Evolutionary conservation across 1,140 invertebrate species (phyloP), one percentile per base, ranked within the genome.

Genomic region (Magallana angulata): DNA sequence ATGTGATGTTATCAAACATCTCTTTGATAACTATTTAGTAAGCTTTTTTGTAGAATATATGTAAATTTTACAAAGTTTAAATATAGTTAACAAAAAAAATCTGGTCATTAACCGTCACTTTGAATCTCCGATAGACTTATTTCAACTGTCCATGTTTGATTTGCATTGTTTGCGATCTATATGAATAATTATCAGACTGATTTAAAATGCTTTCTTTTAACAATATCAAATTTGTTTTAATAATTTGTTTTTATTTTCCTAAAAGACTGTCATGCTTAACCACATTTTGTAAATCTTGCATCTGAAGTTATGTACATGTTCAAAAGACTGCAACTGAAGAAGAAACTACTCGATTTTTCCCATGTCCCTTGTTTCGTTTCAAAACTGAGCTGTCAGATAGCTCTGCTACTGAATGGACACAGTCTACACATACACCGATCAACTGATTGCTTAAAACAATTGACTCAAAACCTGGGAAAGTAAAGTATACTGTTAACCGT

Each of bases 351-450:
- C 18, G 18, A 24, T 24, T 24, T 24, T 24, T 24, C 18, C 18
- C 18, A 24, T 87, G 86, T 87, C 86, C 86, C 56, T 60, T 83
- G 18, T 87, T 82, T 57, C 64, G 82, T 71, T n/a, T 18, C 1
- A 11, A 11, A 16, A 62, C 71, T 3, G 12, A 8, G 12, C 9
- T 18, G 8, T 24, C 36, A n/a, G 48, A 84, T 24, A 48, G 16
- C 30, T 36, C 81, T 5, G 11, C 24, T 1, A 30, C 84, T 1
- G 48, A 58, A 18, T 84, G 71, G 71, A 58, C 71, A 9, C 9
- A 36, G 30, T 48, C 36, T 3, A n/a, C 18, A 24, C 18, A 24
- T 24, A 24, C 18, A 30, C 18, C n/a, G 81, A 88, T 18, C 9
- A 80, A 9, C 30, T 84, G 14, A 56, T 82, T 9, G 12, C 57